Percentiles rank a stretch among this genome's conserved stretches.
Conservation (phyloP, 2,888 invertebrate genomes). For the Galerucella calmariensis region DNA sequence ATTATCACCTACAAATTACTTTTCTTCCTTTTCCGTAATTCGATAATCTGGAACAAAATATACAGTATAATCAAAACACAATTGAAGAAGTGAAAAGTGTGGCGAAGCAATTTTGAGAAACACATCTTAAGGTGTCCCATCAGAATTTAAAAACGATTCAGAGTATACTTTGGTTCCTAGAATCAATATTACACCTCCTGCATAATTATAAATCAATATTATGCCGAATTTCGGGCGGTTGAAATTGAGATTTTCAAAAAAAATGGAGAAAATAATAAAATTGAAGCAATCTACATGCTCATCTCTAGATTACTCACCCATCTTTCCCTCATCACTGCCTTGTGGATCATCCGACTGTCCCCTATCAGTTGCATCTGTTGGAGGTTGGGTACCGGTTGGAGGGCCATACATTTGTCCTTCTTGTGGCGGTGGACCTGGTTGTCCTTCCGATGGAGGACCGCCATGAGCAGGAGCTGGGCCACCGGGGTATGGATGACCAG, state of each 20-base stretch:
- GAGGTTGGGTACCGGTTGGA: slow-evolving; percentile 45
- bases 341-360: slow-evolving; percentile 37
- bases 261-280: not conserved
- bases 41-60: slow-evolving; percentile 35
- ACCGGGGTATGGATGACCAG: slow-evolving; percentile 45
- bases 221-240: no score
- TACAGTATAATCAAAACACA: not conserved
- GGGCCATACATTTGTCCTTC: slow-evolving; percentile 34
- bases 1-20: slow-evolving; percentile 2
- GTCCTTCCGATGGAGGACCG: slow-evolving; percentile 46
- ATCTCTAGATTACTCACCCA: slow-evolving; percentile 25
- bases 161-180: no score
- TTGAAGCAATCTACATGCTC: not conserved
- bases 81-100: not conserved
- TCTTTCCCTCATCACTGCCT: slow-evolving; percentile 40
- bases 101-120: no score
- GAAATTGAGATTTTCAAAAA: no score
- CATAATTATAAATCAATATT: no score
- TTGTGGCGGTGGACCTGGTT: slow-evolving; percentile 56
- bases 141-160: no score
- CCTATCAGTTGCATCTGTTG: slow-evolving; percentile 46
- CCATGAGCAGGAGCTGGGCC: slow-evolving; percentile 41
- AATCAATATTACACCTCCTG: no score
- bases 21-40: slow-evolving; percentile 28
- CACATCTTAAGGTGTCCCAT: no score